phyloP scores from a whole-genome alignment of 2,888 invertebrate genomes.

The Neoascia interrupta region DNA sequence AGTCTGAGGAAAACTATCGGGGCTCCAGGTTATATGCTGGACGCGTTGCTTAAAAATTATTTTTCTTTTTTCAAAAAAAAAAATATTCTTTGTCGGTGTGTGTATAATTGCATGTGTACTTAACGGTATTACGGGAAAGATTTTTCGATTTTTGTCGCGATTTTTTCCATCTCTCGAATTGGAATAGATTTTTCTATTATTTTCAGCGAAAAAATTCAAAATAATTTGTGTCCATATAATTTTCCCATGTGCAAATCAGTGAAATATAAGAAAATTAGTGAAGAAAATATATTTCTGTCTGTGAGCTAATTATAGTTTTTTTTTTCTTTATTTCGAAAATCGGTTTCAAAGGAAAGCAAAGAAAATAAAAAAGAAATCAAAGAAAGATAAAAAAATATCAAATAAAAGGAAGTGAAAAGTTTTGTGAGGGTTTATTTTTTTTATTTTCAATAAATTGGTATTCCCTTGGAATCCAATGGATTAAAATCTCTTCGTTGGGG shows the following conservation, averaged over 20 bases:
- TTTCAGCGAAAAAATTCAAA: conserved; percentile 1
- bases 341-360: conserved; percentile 43
- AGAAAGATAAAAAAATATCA: conserved; percentile 27
- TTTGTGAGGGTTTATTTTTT: too few species aligned
- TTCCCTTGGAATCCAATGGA: conserved; percentile 56
- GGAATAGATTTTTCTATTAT: conserved; percentile 22
- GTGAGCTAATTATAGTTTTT: conserved; percentile 68
- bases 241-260: conserved; percentile 43
- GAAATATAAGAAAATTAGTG: conserved; percentile 43
- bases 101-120: conserved; percentile 23
- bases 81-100: conserved; percentile 29
- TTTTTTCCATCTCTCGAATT: conserved; percentile 54
- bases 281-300: conserved; percentile 59
- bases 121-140: conserved; percentile 30
- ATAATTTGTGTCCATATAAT: conserved; percentile 18
- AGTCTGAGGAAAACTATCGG: conserved; percentile 79
- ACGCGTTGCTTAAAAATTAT: conserved; percentile 71
- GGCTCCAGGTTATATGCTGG: conserved; percentile 78
- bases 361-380: conserved; percentile 48
- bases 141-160: conserved; percentile 11
- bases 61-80: too few species aligned
- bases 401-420: conserved; percentile 51
- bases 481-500: conserved; percentile 46
- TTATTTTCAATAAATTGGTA: conserved; percentile 33
- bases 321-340: conserved; percentile 40